Evolutionary conservation across 2,113 vertebrate species (phyloP).

Genomic region (Ochotona curzoniae): DNA sequence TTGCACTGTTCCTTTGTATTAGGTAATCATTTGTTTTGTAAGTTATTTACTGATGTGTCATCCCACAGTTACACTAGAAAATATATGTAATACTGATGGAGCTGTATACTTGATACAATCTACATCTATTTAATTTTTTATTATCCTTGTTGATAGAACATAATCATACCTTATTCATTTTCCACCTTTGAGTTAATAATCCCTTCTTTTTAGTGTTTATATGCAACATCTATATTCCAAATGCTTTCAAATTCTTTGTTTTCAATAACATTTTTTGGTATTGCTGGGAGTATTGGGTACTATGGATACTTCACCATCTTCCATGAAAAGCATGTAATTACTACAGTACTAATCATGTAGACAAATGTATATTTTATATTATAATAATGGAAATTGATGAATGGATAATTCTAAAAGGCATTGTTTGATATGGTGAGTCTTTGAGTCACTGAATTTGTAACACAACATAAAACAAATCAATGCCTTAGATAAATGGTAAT

Average conservation of each 20-base stretch:
- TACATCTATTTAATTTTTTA: background rate
- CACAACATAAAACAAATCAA: conserved; percentile 76
- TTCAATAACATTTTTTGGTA: conserved; percentile 60
- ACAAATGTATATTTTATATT: conserved; percentile 82
- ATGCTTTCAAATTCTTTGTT: conserved; percentile 51
- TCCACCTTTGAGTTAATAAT: background rate
- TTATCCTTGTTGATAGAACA: background rate
- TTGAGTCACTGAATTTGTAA: conserved; percentile 78
- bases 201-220: conserved; percentile 66
- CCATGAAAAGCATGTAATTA: conserved; percentile 82
- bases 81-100: background rate
- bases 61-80: background rate
- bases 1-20: background rate
- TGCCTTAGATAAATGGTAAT: conserved; percentile 72
- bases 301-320: conserved; percentile 73
- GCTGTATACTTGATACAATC: background rate
- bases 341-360: conserved; percentile 77
- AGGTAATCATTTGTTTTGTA: background rate
- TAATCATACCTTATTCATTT: background rate
- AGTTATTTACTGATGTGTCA: background rate
- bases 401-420: conserved; percentile 72
- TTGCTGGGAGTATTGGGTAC: conserved; percentile 69
- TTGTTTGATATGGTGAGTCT: conserved; percentile 78
- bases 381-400: conserved; percentile 77
- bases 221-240: conserved; percentile 72